A percentile compares a stretch with the other conserved stretches of the same genome.
phyloP scores from a whole-genome alignment of 2,888 invertebrate genomes.

The Reticulitermes lucifugus region DNA sequence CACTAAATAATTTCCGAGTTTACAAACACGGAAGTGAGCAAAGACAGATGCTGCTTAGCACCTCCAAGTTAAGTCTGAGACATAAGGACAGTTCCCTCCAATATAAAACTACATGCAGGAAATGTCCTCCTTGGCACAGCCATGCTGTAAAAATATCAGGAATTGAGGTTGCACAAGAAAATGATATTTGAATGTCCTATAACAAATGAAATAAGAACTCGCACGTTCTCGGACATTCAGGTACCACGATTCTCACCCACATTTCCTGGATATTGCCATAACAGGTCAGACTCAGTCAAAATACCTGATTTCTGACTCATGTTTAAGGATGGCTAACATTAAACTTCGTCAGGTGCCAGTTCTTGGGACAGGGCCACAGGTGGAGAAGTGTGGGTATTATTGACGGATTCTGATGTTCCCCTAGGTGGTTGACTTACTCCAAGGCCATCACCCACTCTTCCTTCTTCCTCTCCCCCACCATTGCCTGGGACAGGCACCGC shows the following conservation, averaged over 20 bases:
- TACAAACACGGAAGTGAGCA: slow-evolving; percentile 29
- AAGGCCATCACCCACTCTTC: slow-evolving; percentile 52
- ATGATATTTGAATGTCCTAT: background rate
- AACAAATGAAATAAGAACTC: background rate
- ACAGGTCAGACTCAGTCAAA: slow-evolving; percentile 3
- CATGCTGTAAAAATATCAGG: slow-evolving; percentile 13
- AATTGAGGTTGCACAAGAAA: background rate
- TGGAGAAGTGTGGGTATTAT: slow-evolving; percentile 53
- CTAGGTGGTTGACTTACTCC: slow-evolving; percentile 50
- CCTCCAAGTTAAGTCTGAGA: slow-evolving; percentile 20
- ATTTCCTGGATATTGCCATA: slow-evolving; percentile 25
- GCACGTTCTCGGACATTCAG: background rate
- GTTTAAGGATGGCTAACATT: slow-evolving; percentile 48
- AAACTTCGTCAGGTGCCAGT: slow-evolving; percentile 61
- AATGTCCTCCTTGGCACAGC: slow-evolving; percentile 12
- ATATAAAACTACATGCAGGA: background rate
- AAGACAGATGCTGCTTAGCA: slow-evolving; percentile 29
- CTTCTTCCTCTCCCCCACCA: slow-evolving; percentile 48
- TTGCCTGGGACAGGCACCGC: slow-evolving; percentile 1
- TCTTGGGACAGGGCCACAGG: slow-evolving; percentile 52
- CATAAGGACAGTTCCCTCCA: background rate
- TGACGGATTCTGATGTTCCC: slow-evolving; percentile 50
- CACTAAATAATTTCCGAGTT: slow-evolving; percentile 6
- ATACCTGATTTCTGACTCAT: background rate
- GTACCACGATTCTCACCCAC: slow-evolving; percentile 3